Conservation (phyloP, 2,888 invertebrate species). For the Glaucopsyche alexis region DNA sequence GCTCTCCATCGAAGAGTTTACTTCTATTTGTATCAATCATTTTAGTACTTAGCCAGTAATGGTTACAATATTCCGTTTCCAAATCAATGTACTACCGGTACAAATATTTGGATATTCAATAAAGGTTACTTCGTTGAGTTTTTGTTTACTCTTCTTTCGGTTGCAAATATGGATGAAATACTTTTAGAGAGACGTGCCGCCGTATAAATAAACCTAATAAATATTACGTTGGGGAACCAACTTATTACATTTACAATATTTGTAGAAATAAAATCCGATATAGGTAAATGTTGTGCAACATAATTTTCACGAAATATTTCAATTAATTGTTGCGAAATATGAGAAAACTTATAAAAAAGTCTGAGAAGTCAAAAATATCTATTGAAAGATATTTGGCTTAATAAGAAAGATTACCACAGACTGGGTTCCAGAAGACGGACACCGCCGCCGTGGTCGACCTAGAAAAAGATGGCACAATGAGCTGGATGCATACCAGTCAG, state of each 20-base stretch:
- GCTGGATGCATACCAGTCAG: too few relatives aligned
- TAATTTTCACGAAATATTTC: not conserved
- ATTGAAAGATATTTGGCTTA: too few relatives aligned
- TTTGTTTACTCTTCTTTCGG: conserved; percentile 58
- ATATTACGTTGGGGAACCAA: not conserved
- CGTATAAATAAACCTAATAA: conserved; percentile 54
- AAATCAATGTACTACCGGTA: conserved; percentile 33
- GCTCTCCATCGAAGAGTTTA: conserved; percentile 32
- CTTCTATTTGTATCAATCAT: conserved; percentile 29
- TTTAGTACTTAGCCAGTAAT: conserved; percentile 22
- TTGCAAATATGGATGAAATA: conserved; percentile 57
- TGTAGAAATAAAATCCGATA: not conserved
- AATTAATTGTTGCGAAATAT: not conserved
- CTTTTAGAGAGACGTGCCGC: conserved; percentile 48
- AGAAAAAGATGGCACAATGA: too few relatives aligned
- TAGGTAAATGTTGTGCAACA: not conserved
- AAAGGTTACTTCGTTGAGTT: conserved; percentile 50
- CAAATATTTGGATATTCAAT: conserved; percentile 55
- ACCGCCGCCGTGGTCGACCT: too few relatives aligned
- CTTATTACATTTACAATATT: conserved; percentile 8
- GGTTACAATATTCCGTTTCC: not conserved
- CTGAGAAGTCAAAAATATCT: not conserved
- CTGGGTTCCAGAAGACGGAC: too few relatives aligned
- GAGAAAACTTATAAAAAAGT: not conserved
- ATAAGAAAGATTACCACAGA: too few relatives aligned